phyloP scores from a whole-genome alignment of 2,888 invertebrate species.

The Hirtodrosophila confusa region DNA sequence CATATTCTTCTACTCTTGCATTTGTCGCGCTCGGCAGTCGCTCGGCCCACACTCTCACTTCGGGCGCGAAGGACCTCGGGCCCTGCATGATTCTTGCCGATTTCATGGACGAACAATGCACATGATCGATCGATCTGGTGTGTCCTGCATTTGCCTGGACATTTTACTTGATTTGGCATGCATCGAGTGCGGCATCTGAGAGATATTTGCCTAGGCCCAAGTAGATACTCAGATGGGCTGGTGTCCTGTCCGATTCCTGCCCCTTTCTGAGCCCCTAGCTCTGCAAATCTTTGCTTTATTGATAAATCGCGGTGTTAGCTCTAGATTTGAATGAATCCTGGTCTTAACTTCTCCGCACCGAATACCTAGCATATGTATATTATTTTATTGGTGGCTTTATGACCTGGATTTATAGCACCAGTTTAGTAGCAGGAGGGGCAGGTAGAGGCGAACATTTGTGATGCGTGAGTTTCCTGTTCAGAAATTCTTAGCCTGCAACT shows the following conservation, averaged over 20 bases:
- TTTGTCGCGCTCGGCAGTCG: constrained; percentile 60
- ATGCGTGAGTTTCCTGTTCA: constrained; percentile 9
- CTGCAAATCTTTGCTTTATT: constrained; percentile 56
- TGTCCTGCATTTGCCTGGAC: constrained; percentile 24
- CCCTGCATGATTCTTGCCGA: constrained; percentile 11
- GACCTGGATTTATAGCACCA: constrained; percentile 42
- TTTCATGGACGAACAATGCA: constrained; percentile 50
- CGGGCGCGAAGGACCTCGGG: background rate
- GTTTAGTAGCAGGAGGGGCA: constrained; percentile 10
- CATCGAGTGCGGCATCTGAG: constrained; percentile 36
- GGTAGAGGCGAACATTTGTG: constrained; percentile 16
- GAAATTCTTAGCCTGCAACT: background rate
- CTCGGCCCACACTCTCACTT: constrained; percentile 39
- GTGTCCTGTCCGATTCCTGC: background rate
- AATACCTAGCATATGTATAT: constrained; percentile 2
- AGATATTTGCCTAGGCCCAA: constrained; percentile 12
- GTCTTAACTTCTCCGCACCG: constrained; percentile 44
- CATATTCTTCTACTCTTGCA: constrained; percentile 37
- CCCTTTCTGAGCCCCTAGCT: constrained; percentile 1
- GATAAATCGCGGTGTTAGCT: constrained; percentile 59
- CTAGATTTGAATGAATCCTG: constrained; percentile 73
- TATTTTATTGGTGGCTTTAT: constrained; percentile 54
- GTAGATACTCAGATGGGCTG: constrained; percentile 9
- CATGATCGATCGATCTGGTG: constrained; percentile 66
- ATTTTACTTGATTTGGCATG: constrained; percentile 51